Evolutionary conservation across 2,888 invertebrate species (phyloP), one percentile per base, ranked within the genome.

Genomic region (Lasioglossum vierecki): DNA sequence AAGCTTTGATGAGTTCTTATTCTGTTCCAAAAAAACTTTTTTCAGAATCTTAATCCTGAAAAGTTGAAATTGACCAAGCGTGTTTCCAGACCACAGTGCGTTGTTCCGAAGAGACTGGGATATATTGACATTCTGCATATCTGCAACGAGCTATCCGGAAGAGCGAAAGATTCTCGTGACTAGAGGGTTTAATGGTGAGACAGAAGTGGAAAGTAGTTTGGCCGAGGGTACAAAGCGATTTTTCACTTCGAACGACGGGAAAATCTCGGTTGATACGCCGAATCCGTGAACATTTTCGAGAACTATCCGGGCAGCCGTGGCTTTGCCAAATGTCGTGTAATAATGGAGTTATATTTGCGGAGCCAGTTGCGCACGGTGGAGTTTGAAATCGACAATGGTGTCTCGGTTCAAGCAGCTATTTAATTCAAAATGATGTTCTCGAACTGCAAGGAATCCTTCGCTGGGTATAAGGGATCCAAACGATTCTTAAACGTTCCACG

Each of bases 261-360:
- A 79, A 90, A 88, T 88, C 87, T 86, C 85, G 75, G 49, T 77
- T 80, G 76, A 77, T 84, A 82, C 79, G 83, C 82, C 73, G 80
- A 79, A 83, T 83, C 81, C 79, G 63, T 30, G 84, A 88, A 88
- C 82, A 88, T 86, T 84, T 86, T 90, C 84, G 87, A 82, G 80
- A 88, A 90, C 82, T 83, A 81, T 85, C 83, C 75, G 68, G 66
- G 74, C 78, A 79, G 84, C 82, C 63, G 76, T 39, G 87, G 82
- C 80, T 89, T 80, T 89, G 90, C 89, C 91, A 90, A 90, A 90
- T 90, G 90, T 82, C 89, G 89, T 79, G 90, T 82, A 88, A 86
- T 90, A 90, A 89, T 82, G 80, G 88, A 88, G 88, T 89, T 88
- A 89, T 86, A 85, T 86, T 80, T 74, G 78, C 76, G 22, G 73